Conservation (phyloP, 2,113 vertebrate genomes). For the Tachuris rubrigastra region DNA sequence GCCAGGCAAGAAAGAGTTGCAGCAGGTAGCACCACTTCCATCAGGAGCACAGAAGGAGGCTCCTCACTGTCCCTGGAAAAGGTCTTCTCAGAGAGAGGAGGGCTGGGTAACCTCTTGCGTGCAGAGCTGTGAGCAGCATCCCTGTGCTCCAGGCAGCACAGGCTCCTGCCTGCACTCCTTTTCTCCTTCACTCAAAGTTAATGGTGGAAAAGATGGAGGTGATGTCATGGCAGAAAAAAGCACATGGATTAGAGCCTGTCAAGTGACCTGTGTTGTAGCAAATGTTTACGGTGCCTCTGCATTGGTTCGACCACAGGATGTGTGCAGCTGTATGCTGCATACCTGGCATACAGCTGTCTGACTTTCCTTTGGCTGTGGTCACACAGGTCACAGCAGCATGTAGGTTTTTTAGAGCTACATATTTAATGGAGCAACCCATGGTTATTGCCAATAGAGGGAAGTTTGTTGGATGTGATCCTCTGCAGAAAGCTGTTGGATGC, state of each 20-base stretch:
- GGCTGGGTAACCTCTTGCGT: not conserved
- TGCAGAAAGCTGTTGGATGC: not conserved
- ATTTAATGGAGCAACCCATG: not conserved
- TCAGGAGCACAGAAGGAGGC: not conserved
- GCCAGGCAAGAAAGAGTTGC: not conserved
- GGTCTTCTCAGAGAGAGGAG: not conserved
- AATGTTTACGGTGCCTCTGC: not conserved
- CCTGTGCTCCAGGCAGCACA: fast-evolving
- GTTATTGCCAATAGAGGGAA: not conserved
- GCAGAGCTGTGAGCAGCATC: fast-evolving
- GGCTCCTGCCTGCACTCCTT: fast-evolving
- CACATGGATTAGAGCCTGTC: not conserved
- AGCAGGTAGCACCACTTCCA: not conserved
- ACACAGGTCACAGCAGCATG: not conserved
- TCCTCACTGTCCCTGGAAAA: fast-evolving
- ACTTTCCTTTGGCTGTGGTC: not conserved
- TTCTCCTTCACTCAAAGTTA: not conserved
- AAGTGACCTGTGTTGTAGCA: not conserved
- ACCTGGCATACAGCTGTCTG: not conserved
- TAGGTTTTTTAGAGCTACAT: not conserved
- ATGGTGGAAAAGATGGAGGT: not conserved
- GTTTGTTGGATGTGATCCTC: not conserved
- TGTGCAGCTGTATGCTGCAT: not conserved
- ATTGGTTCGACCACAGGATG: not conserved
- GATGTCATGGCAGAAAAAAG: not conserved